These are phyloP conservation scores for Chrysotoxum bicinctum DNA, from an alignment of 2,888 invertebrate genomes.

Conservation along the genomic window DNA sequence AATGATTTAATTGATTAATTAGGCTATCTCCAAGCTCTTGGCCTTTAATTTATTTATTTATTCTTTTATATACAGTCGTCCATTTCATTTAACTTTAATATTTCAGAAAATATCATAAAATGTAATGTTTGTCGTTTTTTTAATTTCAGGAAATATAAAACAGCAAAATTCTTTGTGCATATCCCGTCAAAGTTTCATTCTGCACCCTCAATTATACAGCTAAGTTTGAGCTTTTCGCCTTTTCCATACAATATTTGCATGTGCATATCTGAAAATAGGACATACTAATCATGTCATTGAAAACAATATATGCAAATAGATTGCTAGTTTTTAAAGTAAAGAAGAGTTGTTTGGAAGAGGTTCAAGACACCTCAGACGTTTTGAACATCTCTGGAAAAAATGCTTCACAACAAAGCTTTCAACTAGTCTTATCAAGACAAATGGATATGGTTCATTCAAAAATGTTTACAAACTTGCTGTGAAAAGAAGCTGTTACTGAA, in stretches of 20 bases:
- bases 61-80: no score
- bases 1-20: no score
- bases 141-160: neutral
- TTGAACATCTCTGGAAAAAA: neutral
- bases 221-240: neutral
- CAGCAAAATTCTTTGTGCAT: neutral
- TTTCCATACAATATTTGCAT: neutral
- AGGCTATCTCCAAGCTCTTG: no score
- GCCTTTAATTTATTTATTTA: no score
- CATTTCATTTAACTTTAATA: no score
- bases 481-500: neutral
- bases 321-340: neutral
- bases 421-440: neutral
- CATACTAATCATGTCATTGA: conserved; percentile 3
- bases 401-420: neutral
- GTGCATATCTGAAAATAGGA: neutral
- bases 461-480: neutral
- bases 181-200: neutral
- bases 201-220: no score
- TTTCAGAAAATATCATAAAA: no score
- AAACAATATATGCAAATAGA: neutral
- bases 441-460: neutral
- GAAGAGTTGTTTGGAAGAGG: neutral
- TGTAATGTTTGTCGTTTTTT: neutral
- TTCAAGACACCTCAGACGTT: neutral